phyloP scores from a whole-genome alignment of 2,113 vertebrate genomes.

The Pluvialis apricaria region DNA sequence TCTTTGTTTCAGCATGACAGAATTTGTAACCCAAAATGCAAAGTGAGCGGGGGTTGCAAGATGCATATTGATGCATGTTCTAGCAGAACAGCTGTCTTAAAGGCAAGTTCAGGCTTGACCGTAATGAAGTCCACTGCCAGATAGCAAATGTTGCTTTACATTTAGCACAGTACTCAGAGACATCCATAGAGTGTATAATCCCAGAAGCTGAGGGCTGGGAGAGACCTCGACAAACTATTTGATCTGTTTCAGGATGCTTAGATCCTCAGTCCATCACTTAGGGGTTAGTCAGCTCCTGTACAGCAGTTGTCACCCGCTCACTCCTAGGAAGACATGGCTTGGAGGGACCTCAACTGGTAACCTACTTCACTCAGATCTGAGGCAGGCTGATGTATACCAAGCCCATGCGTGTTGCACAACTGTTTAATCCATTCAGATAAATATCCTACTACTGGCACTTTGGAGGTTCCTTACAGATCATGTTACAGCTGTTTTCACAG shows the following conservation, averaged over 20 bases:
- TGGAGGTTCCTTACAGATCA: neutral
- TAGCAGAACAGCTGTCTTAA: neutral
- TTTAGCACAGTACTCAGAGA: neutral
- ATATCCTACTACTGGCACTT: neutral
- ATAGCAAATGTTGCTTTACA: neutral
- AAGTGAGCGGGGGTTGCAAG: neutral
- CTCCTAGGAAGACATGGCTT: neutral
- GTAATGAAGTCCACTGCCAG: neutral
- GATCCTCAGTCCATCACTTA: neutral
- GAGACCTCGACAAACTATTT: neutral
- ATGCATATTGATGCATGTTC: neutral
- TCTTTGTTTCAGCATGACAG: slow-evolving; percentile 37
- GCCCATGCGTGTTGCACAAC: neutral
- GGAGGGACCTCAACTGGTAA: neutral
- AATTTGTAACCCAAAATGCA: slow-evolving; percentile 11
- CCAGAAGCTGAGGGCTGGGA: neutral
- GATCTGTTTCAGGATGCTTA: neutral
- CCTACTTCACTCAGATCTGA: neutral
- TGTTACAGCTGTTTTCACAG: neutral
- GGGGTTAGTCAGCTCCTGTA: neutral
- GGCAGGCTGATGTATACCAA: neutral
- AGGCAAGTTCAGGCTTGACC: neutral
- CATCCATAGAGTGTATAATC: neutral
- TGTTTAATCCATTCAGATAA: neutral
- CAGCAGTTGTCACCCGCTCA: neutral